Conservation (phyloP, 2,113 vertebrate species). For the Vimba vimba region DNA sequence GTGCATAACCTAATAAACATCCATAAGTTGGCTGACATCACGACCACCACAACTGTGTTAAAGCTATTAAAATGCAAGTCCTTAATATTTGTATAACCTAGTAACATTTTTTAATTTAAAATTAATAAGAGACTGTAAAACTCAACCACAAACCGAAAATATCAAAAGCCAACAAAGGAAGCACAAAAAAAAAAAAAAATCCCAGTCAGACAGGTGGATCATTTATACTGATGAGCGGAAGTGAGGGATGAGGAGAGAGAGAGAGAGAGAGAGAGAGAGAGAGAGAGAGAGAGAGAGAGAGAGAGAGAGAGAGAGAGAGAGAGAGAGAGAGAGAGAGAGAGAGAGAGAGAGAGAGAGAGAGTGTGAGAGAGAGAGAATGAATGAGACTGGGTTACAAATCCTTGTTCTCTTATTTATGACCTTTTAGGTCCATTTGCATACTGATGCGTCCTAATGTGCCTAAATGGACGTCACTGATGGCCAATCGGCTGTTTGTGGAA, state of each 20-base stretch:
- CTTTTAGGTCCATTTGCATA: slow-evolving; percentile 50
- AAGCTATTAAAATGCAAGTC: neutral
- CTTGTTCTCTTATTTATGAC: slow-evolving; percentile 58
- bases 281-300: neutral
- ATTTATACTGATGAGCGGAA: neutral
- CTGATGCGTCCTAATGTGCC: slow-evolving; percentile 34
- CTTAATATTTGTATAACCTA: neutral
- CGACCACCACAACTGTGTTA: neutral
- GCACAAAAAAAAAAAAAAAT: neutral
- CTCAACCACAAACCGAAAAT: neutral
- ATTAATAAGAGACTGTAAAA: neutral
- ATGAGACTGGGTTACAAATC: slow-evolving; percentile 27
- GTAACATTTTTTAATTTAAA: neutral
- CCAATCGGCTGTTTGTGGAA: slow-evolving; percentile 28
- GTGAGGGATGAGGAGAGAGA: neutral
- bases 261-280: neutral
- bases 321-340: too few relatives aligned
- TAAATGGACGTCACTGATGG: slow-evolving; percentile 52
- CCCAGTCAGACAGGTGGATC: neutral
- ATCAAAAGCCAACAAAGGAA: neutral
- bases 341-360: too few relatives aligned
- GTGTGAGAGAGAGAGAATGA: neutral
- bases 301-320: neutral
- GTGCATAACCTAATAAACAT: neutral
- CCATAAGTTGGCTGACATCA: neutral